Conservation (phyloP, 2,888 invertebrate genomes). For the Nysson spinosus region DNA sequence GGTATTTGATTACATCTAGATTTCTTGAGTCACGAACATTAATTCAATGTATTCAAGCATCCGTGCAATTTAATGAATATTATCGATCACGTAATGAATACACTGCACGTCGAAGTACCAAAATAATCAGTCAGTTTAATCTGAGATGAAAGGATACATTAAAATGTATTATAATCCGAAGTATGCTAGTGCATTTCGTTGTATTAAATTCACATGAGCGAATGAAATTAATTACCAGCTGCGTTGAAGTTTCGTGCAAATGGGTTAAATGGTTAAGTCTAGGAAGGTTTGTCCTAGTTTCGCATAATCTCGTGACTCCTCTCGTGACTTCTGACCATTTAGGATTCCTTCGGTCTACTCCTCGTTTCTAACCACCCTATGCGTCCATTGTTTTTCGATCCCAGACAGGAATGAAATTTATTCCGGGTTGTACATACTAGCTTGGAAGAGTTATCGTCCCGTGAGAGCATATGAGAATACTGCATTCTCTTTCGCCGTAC, state of each 20-base stretch:
- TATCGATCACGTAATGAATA: no score
- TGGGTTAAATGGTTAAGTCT: slow-evolving; percentile 3
- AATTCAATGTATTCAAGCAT: no score
- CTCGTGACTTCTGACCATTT: slow-evolving; percentile 11
- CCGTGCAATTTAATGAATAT: no score
- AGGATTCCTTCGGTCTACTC: background rate
- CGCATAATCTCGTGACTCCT: background rate
- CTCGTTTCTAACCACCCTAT: background rate
- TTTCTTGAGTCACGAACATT: no score
- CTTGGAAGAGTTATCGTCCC: slow-evolving; percentile 20
- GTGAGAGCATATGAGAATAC: slow-evolving; percentile 1
- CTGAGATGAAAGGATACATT: no score
- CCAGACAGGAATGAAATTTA: slow-evolving; percentile 31
- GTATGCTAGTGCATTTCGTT: no score
- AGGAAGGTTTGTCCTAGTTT: background rate
- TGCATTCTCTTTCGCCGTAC: slow-evolving; percentile 15
- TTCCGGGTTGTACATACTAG: slow-evolving; percentile 16
- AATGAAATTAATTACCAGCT: no score
- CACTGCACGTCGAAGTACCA: no score
- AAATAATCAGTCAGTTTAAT: no score
- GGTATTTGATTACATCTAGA: no score
- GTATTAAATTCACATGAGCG: slow-evolving; percentile 1
- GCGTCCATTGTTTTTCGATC: slow-evolving; percentile 22
- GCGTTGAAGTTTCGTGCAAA: background rate
- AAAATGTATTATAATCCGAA: no score